A percentile compares a stretch with the other conserved stretches of the same genome.
Evolutionary conservation across 1,140 invertebrate species (phyloP).

Genomic region (Drosophila tsacasi): DNA sequence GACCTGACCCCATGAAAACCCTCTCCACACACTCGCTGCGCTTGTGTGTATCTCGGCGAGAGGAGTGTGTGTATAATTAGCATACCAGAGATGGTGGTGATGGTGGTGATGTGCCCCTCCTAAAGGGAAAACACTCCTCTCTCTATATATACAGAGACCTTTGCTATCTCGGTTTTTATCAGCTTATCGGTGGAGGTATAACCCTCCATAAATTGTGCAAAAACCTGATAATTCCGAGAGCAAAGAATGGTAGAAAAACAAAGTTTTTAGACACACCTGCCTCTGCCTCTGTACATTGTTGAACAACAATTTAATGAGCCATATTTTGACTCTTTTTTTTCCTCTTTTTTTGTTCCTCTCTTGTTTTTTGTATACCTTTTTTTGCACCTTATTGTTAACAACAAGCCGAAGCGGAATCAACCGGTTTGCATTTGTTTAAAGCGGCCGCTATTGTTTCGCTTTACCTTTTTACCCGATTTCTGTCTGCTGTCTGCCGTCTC

Average conservation of each 20-base stretch:
- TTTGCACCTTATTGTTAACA: slow-evolving; percentile 56
- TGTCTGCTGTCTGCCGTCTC: background rate
- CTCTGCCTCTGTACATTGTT: background rate
- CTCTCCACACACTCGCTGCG: slow-evolving; percentile 8
- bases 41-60: slow-evolving; percentile 24
- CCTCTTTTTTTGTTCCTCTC: background rate
- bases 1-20: slow-evolving; percentile 41
- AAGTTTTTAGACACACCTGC: slow-evolving; percentile 18
- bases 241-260: slow-evolving; percentile 13
- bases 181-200: slow-evolving; percentile 12
- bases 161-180: slow-evolving; percentile 8
- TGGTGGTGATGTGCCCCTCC: background rate
- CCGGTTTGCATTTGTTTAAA: slow-evolving; percentile 45
- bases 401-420: slow-evolving; percentile 30
- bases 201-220: slow-evolving; percentile 6
- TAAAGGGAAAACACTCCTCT: no score
- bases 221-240: slow-evolving; percentile 10
- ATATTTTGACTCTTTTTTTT: slow-evolving; percentile 9
- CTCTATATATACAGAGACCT: background rate
- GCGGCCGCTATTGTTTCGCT: slow-evolving; percentile 20
- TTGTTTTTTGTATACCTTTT: slow-evolving; percentile 1
- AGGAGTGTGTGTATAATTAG: slow-evolving; percentile 44
- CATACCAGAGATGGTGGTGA: slow-evolving; percentile 7
- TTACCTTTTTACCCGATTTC: slow-evolving; percentile 3
- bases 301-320: slow-evolving; percentile 24